A percentile compares a stretch with the other conserved stretches of the same genome.
Evolutionary conservation across 2,888 invertebrate species (phyloP).

Genomic region (Asteroscopus sphinx): DNA sequence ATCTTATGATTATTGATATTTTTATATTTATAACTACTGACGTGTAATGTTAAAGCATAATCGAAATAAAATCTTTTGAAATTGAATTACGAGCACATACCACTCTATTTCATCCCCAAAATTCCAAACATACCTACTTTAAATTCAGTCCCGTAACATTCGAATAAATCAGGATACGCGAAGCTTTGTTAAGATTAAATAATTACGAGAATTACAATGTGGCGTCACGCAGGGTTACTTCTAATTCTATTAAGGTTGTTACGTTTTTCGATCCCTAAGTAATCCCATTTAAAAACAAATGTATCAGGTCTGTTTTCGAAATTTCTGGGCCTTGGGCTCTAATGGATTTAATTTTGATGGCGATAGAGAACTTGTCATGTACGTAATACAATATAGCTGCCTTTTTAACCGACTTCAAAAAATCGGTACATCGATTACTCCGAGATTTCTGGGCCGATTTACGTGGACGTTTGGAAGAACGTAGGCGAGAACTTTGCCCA

Average conservation of each 20-base stretch:
- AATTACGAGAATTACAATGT: conserved; percentile 52
- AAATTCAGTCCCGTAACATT: conserved; percentile 29
- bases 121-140: conserved; percentile 31
- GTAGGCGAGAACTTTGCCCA: too few species aligned
- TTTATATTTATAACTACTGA: too few species aligned
- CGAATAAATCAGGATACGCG: conserved; percentile 46
- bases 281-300: conserved; percentile 48
- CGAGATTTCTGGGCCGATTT: too few species aligned
- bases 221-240: conserved; percentile 42
- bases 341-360: conserved; percentile 28
- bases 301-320: conserved; percentile 25
- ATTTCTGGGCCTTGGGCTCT: conserved; percentile 19
- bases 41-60: too few species aligned
- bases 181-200: conserved; percentile 53
- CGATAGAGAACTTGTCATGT: conserved; percentile 5
- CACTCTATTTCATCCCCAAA: background rate
- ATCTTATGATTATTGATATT: too few species aligned
- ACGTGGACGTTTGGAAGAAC: too few species aligned
- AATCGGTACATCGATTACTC: too few species aligned
- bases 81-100: conserved; percentile 2
- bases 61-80: too few species aligned
- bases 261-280: conserved; percentile 35
- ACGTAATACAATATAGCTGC: too few species aligned
- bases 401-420: too few species aligned
- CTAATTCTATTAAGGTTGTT: conserved; percentile 51